A percentile compares a stretch with the other conserved stretches of the same genome.
Conservation (phyloP, 2,888 invertebrate genomes). For the Scaptomyza cyrtandrae region DNA sequence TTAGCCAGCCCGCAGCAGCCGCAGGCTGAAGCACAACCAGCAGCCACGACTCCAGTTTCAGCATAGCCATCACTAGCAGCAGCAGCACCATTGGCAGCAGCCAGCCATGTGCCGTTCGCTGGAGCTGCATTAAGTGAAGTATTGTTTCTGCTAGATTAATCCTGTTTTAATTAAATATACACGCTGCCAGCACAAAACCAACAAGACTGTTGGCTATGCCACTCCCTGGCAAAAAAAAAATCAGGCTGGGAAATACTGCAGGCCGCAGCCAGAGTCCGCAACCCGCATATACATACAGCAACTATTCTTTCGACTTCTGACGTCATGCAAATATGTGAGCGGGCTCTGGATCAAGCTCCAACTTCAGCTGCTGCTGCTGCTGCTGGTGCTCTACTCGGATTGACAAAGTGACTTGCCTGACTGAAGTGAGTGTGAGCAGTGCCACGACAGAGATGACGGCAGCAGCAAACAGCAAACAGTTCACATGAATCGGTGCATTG, state of each 20-base stretch:
- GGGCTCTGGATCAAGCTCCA: constrained; percentile 2
- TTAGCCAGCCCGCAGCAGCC: constrained; percentile 70
- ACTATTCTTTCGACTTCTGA: constrained; percentile 64
- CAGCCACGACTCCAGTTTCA: constrained; percentile 25
- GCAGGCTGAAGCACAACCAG: constrained; percentile 34
- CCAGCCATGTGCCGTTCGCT: constrained; percentile 40
- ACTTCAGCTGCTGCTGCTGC: neutral
- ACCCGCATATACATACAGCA: constrained; percentile 12
- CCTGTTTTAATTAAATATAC: constrained; percentile 81
- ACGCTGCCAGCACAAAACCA: constrained; percentile 81
- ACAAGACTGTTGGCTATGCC: constrained; percentile 57
- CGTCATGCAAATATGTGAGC: constrained; percentile 74
- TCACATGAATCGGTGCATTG: constrained; percentile 67
- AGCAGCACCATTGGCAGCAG: constrained; percentile 25
- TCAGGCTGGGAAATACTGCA: constrained; percentile 48
- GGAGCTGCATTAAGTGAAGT: constrained; percentile 78
- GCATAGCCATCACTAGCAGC: constrained; percentile 14
- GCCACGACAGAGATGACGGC: constrained; percentile 9
- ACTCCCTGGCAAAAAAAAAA: constrained; percentile 38
- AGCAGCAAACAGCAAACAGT: constrained; percentile 20
- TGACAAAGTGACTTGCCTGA: constrained; percentile 78
- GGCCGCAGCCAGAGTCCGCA: constrained; percentile 38
- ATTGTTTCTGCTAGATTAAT: constrained; percentile 81
- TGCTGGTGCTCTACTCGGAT: constrained; percentile 52
- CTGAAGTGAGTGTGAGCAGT: constrained; percentile 32